Percentiles rank a stretch among this genome's conserved stretches.
phyloP scores from a whole-genome alignment of 2,113 vertebrate species.

The Phyllostomus hastatus region DNA sequence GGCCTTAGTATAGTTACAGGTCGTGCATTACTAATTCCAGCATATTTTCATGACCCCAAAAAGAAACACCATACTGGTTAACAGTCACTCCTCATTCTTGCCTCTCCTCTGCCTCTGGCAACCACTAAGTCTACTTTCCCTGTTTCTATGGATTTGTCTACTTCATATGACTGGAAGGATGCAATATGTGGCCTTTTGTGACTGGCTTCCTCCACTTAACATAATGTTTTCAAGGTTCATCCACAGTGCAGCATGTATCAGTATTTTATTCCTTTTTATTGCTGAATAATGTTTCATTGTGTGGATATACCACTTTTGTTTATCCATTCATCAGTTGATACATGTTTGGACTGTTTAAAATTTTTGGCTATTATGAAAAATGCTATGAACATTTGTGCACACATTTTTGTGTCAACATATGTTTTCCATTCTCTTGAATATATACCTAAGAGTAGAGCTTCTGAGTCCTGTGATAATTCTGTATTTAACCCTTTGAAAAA shows the following conservation, averaged over 20 bases:
- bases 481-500: not conserved
- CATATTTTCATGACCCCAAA: not conserved
- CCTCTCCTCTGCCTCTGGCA: not conserved
- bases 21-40: not conserved
- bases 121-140: not conserved
- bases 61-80: not conserved
- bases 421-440: not conserved
- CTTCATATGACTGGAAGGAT: not conserved
- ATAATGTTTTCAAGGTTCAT: not conserved
- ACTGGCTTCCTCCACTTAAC: not conserved
- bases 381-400: not conserved
- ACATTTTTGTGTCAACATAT: not conserved
- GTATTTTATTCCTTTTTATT: not conserved
- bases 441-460: not conserved
- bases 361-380: not conserved
- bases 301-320: not conserved
- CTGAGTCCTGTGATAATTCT: not conserved
- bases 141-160: not conserved
- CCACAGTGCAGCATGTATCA: too few relatives aligned
- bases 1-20: not conserved
- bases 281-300: not conserved
- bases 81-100: not conserved
- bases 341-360: not conserved
- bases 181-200: not conserved
- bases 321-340: not conserved